These are phyloP conservation scores for Hemistola chrysoprasaria DNA, from an alignment of 2,888 invertebrate species.

Conservation along the genomic window DNA sequence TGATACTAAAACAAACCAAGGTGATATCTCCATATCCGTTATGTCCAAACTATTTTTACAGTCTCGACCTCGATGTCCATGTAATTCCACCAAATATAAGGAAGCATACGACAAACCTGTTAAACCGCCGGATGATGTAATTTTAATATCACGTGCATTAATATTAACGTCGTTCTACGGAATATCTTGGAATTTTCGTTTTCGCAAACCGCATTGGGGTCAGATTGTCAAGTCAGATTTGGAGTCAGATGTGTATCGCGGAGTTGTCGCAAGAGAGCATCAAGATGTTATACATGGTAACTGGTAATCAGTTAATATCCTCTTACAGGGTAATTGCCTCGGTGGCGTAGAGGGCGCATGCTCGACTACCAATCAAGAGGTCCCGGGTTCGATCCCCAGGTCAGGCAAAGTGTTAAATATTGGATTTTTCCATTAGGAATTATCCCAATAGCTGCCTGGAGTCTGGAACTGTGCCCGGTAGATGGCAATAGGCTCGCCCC, in stretches of 20 bases:
- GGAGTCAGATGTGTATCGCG: background rate
- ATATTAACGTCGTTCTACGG: constrained; percentile 3
- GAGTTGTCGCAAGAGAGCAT: constrained; percentile 4
- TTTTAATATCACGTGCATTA: constrained; percentile 5
- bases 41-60: constrained; percentile 12
- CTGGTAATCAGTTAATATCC: too few relatives aligned
- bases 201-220: background rate
- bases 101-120: constrained; percentile 9
- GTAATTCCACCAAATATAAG: background rate
- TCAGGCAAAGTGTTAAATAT: too few relatives aligned
- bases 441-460: too few relatives aligned
- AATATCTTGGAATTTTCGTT: constrained; percentile 1
- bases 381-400: too few relatives aligned
- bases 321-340: too few relatives aligned
- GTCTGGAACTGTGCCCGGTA: too few relatives aligned
- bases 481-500: too few relatives aligned
- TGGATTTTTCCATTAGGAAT: too few relatives aligned
- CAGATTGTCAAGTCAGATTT: too few relatives aligned
- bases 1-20: constrained; percentile 8
- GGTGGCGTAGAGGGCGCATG: too few relatives aligned
- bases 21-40: constrained; percentile 17
- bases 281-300: too few relatives aligned
- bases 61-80: constrained; percentile 11
- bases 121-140: constrained; percentile 5
- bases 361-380: too few relatives aligned